These are phyloP conservation scores for Pinctada fucata DNA, from an alignment of 2,888 invertebrate species.

Conservation along the genomic window DNA sequence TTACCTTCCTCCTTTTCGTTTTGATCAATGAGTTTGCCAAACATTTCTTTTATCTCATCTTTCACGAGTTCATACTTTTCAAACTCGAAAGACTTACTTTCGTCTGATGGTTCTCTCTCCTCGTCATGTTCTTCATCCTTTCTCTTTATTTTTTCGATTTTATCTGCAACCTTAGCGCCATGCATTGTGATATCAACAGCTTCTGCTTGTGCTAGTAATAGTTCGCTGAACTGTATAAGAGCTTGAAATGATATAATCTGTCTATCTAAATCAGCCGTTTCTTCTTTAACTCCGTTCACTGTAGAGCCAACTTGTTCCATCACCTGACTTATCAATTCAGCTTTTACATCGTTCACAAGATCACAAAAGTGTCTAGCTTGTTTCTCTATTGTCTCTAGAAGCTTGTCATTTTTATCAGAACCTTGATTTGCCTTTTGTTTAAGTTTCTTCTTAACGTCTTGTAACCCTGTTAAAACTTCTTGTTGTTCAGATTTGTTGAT, in stretches of 20 bases:
- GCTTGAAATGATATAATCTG: slow-evolving; percentile 12
- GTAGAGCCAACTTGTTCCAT: not conserved
- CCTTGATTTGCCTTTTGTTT: slow-evolving; percentile 1
- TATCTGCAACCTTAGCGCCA: slow-evolving; percentile 23
- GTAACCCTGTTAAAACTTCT: not conserved
- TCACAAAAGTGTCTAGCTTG: slow-evolving; percentile 22
- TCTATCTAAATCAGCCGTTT: slow-evolving; percentile 19
- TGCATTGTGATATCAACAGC: slow-evolving; percentile 29
- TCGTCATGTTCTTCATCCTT: not conserved
- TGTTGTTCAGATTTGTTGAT: not conserved
- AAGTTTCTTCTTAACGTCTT: slow-evolving; percentile 9
- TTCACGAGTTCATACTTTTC: slow-evolving; percentile 3
- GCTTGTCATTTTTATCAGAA: slow-evolving; percentile 20
- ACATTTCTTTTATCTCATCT: slow-evolving; percentile 25
- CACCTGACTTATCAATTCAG: slow-evolving; percentile 25
- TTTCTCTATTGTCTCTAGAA: slow-evolving; percentile 20
- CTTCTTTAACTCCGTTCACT: not conserved
- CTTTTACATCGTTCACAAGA: slow-evolving; percentile 25
- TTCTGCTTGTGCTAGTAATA: slow-evolving; percentile 25
- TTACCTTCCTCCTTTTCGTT: not conserved
- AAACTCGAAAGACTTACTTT: slow-evolving; percentile 7
- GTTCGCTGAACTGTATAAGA: slow-evolving; percentile 18
- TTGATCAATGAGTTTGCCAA: slow-evolving; percentile 23
- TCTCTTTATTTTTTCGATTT: slow-evolving; percentile 2
- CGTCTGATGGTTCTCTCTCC: not conserved